These are phyloP conservation scores for Thelaira solivaga DNA, from an alignment of 2,888 invertebrate genomes.

Conservation along the genomic window DNA sequence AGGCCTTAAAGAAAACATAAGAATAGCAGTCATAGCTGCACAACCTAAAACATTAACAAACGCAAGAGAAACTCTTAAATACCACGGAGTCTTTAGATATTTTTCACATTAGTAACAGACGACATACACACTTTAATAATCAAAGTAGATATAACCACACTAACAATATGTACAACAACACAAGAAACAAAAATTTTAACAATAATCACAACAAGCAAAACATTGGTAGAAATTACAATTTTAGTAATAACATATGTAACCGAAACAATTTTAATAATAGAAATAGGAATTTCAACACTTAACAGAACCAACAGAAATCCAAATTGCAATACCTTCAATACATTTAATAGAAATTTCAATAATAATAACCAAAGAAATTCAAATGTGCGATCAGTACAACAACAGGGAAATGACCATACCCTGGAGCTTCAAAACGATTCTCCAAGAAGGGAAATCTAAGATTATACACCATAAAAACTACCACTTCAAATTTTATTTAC, in stretches of 20 bases:
- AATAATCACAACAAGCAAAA: too few relatives aligned
- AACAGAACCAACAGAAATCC: background rate
- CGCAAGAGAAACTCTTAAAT: too few relatives aligned
- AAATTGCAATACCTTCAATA: too few relatives aligned
- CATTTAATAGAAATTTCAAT: background rate
- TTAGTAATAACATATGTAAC: background rate
- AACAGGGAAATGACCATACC: slow-evolving; percentile 13
- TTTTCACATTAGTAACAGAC: background rate
- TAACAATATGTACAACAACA: background rate
- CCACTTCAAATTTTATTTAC: background rate
- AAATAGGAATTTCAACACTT: background rate
- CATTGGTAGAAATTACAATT: too few relatives aligned
- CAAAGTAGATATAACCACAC: background rate
- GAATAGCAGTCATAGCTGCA: too few relatives aligned
- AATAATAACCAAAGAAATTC: background rate
- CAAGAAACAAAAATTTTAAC: background rate
- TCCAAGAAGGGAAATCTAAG: background rate
- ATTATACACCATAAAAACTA: background rate
- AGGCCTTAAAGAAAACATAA: too few relatives aligned
- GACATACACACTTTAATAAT: background rate
- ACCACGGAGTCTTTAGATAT: background rate
- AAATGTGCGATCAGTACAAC: too few relatives aligned
- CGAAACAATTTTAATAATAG: background rate
- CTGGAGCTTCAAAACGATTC: background rate
- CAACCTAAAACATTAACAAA: too few relatives aligned